Conservation (phyloP, 1,140 invertebrate genomes). For the Drosophila tsacasi region DNA sequence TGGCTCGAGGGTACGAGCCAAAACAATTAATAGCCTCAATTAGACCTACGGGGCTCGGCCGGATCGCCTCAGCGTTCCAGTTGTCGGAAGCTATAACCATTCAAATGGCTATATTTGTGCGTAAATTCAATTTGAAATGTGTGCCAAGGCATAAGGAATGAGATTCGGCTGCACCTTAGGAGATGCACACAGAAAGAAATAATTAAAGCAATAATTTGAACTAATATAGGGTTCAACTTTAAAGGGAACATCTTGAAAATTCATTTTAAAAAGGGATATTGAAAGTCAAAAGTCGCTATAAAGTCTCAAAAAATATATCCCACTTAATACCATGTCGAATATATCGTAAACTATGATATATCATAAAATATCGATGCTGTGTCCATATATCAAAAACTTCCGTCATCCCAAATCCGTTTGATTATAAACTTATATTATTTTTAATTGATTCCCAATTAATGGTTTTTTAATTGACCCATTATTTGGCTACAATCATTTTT, state of each 20-base stretch:
- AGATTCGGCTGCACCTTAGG: slow-evolving; percentile 37
- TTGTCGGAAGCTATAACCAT: slow-evolving; percentile 83
- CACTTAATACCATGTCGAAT: no score
- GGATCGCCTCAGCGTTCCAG: slow-evolving; percentile 54
- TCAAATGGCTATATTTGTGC: slow-evolving; percentile 81
- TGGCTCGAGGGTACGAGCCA: slow-evolving; percentile 50
- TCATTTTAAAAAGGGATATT: not conserved
- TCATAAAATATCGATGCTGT: not conserved
- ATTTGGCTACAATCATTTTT: not conserved
- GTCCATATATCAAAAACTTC: not conserved
- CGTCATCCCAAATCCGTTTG: not conserved
- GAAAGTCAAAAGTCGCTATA: not conserved
- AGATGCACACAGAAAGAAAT: not conserved
- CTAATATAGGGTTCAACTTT: not conserved
- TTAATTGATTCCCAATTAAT: not conserved
- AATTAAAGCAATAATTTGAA: not conserved
- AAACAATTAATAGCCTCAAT: slow-evolving; percentile 83
- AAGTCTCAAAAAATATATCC: not conserved
- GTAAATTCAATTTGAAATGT: slow-evolving; percentile 75
- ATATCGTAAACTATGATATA: not conserved
- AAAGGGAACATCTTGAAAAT: no score
- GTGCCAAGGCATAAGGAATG: slow-evolving; percentile 63
- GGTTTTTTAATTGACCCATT: not conserved
- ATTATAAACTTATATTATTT: not conserved
- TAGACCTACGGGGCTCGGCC: slow-evolving; percentile 70